phyloP scores from a whole-genome alignment of 2,888 invertebrate species.

The Eucera pruinosa region DNA sequence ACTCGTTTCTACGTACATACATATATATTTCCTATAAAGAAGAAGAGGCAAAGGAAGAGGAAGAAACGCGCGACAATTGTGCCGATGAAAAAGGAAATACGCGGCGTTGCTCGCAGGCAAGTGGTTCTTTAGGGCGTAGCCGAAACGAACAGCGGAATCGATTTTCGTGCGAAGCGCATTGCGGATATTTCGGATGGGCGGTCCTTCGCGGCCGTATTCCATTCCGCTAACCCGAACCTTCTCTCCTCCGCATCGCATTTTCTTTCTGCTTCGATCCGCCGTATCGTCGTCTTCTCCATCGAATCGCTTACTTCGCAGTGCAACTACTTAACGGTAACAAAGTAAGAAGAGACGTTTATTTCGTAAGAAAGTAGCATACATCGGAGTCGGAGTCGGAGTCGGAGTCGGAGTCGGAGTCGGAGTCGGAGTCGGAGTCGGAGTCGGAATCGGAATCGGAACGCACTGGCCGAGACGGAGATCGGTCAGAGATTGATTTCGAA shows the following conservation, averaged over 20 bases:
- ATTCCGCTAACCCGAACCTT: conserved; percentile 6
- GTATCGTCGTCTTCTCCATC: too few species aligned
- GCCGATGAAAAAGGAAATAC: too few species aligned
- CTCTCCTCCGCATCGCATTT: not conserved
- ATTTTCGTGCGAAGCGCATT: conserved; percentile 75
- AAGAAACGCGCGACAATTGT: not conserved
- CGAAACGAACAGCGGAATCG: conserved; percentile 60
- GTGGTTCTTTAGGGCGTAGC: conserved; percentile 47
- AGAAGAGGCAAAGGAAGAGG: not conserved
- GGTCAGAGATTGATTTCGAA: not conserved
- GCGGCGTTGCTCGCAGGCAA: conserved; percentile 12
- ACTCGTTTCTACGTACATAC: not conserved
- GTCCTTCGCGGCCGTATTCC: conserved; percentile 23
- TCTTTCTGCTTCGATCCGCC: not conserved
- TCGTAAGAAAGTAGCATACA: too few species aligned
- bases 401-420: too few species aligned
- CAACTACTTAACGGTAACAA: too few species aligned
- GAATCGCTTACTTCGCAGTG: too few species aligned
- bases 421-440: too few species aligned
- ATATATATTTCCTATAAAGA: too few species aligned
- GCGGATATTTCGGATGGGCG: conserved; percentile 70
- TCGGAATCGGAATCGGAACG: too few species aligned
- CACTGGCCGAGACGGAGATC: too few species aligned
- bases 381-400: too few species aligned
- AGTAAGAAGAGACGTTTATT: too few species aligned